phyloP scores from a whole-genome alignment of 1,140 invertebrate genomes.

The Polypedilum pembai region DNA sequence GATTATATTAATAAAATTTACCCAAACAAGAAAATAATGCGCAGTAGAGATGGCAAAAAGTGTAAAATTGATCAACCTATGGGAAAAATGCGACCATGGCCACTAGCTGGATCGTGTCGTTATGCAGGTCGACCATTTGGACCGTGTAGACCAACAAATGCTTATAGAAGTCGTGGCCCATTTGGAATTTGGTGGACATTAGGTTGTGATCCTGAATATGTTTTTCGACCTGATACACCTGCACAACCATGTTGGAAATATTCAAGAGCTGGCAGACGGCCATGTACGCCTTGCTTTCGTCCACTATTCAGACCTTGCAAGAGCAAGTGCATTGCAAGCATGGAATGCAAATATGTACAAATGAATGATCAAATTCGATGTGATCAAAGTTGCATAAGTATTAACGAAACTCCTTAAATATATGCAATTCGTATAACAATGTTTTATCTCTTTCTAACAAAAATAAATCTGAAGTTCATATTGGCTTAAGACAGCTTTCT shows the following conservation, averaged over 20 bases:
- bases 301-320: constrained; percentile 40
- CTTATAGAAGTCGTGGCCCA: constrained; percentile 5
- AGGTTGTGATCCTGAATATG: background rate
- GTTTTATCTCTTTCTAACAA: background rate
- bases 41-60: background rate
- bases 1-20: background rate
- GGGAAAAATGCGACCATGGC: constrained; percentile 16
- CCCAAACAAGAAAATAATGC: background rate
- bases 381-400: background rate
- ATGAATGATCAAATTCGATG: background rate
- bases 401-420: background rate
- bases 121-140: background rate
- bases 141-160: background rate
- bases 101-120: constrained; percentile 14
- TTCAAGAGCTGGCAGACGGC: background rate
- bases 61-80: background rate
- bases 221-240: background rate
- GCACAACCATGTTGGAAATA: constrained; percentile 17
- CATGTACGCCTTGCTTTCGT: background rate
- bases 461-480: background rate
- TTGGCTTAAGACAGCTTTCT: too few relatives aligned
- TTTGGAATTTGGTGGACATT: background rate
- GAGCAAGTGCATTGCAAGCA: constrained; percentile 59
- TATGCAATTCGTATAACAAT: background rate
- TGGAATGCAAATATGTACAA: constrained; percentile 51